These are phyloP conservation scores for Drosophila sulfurigaster DNA, from an alignment of 1,140 invertebrate genomes.

Conservation along the genomic window DNA sequence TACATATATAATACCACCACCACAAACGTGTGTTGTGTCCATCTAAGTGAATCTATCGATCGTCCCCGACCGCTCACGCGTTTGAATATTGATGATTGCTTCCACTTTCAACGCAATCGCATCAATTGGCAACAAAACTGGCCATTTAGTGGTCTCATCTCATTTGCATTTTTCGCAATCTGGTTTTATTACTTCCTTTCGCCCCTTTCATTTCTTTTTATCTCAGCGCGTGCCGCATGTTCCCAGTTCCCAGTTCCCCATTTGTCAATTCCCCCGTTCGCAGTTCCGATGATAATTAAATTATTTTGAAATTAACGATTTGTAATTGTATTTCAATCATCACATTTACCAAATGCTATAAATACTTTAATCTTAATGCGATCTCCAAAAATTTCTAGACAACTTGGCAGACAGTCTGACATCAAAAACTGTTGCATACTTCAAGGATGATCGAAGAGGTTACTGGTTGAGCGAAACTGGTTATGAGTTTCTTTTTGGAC, in stretches of 20 bases:
- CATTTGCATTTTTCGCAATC: slow-evolving; percentile 52
- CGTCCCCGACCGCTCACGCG: slow-evolving; percentile 11
- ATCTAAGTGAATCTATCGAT: slow-evolving; percentile 28
- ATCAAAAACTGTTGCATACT: slow-evolving; percentile 39
- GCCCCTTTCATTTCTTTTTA: slow-evolving; percentile 49
- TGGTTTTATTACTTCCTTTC: slow-evolving; percentile 52
- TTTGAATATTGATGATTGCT: slow-evolving; percentile 50
- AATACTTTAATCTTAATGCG: neutral
- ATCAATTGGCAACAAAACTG: slow-evolving; percentile 34
- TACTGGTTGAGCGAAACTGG: slow-evolving; percentile 6
- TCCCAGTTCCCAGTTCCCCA: slow-evolving; percentile 14
- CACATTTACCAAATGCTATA: slow-evolving; percentile 21
- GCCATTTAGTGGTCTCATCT: slow-evolving; percentile 16
- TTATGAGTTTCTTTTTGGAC: neutral
- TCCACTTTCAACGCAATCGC: slow-evolving; percentile 43
- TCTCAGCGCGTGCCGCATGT: slow-evolving; percentile 49
- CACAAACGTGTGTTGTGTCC: slow-evolving; percentile 3
- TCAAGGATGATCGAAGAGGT: slow-evolving; percentile 1
- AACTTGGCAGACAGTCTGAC: slow-evolving; percentile 40
- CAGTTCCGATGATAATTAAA: slow-evolving; percentile 23
- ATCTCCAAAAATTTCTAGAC: slow-evolving; percentile 29
- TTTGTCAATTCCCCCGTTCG: neutral
- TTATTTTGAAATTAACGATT: slow-evolving; percentile 41
- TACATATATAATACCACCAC: neutral
- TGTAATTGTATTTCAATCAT: slow-evolving; percentile 59